Base-by-base conservation (phyloP, 35 echinoderm and acorn worm genomes). In the Diadema setosum region DNA sequence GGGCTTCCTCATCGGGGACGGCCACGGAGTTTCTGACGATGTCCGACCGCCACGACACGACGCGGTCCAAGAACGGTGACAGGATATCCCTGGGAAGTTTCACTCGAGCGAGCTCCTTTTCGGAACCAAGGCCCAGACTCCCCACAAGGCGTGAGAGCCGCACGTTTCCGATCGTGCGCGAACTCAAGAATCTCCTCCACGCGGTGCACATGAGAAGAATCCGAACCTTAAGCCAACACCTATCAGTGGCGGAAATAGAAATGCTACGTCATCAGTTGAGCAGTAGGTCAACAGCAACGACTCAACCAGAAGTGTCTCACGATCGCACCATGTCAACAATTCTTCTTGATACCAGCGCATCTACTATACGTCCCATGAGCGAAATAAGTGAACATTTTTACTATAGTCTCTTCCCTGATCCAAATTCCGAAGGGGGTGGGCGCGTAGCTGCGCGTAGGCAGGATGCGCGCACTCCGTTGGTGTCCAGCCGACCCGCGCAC, bases 301-400 rank as follows among this genome's bases (percentile, higher is more conserved):
- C 83, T 24, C 83, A 86, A 39, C 85, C 45, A 43, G 58, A 61
- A 39, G 83, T 61, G 24, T 42, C 58, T 67, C 83, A 84, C 7
- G 88, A 95, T 7, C 43, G 93, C 16, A 95, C 93, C 17, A 58
- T 70, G 34, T 95, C 93, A 33, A 95, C 93, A 3, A 88, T 95
- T 46, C 48, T 88, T 1, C 49, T 95, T 0, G 93, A 95, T 31
- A 82, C 83, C 12, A 92, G 44, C n/a, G 78, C 69, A 46, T 95
- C 93, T 17, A 84, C 75, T 46, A 80, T 95, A 39, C 75, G 93
- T 75, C 89, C 89, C 5, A 44, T 87, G n/a, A 95, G 93, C 80
- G 89, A 91, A 61, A 87, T 95, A 73, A 90, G 87, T 5, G 89
- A 91, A n/a, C 89, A 95, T 85, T 95, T 95, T 67, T 95, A 95